phyloP scores from a whole-genome alignment of 2,113 vertebrate genomes.

The Dunckerocampus dactyliophorus region DNA sequence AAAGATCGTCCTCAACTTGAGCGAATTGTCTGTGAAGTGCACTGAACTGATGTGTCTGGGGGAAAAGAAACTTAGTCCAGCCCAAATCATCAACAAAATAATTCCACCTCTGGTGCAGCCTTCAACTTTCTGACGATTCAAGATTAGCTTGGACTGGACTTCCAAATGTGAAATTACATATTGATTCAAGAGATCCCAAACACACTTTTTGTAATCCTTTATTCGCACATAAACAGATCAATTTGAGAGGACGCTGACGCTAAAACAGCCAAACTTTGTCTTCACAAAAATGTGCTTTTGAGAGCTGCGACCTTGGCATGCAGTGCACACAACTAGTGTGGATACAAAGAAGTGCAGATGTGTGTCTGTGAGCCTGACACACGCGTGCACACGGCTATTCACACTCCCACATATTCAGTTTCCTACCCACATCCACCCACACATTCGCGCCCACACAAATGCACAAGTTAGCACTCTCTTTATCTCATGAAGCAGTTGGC shows the following conservation, averaged over 20 bases:
- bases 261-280: neutral
- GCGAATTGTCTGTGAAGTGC: neutral
- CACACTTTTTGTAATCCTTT: slow-evolving; percentile 10
- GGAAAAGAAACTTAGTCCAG: slow-evolving; percentile 9
- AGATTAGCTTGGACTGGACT: slow-evolving; percentile 39
- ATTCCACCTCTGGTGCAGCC: slow-evolving; percentile 15
- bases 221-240: slow-evolving; percentile 22
- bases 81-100: slow-evolving; percentile 29
- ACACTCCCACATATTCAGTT: slow-evolving; percentile 27
- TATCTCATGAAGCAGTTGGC: slow-evolving; percentile 67
- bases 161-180: slow-evolving; percentile 50
- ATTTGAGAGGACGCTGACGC: slow-evolving; percentile 26
- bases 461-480: slow-evolving; percentile 56
- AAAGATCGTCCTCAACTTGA: neutral
- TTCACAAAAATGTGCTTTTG: slow-evolving; percentile 30
- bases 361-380: neutral
- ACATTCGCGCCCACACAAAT: slow-evolving; percentile 51
- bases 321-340: neutral
- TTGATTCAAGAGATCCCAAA: slow-evolving; percentile 46
- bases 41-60: slow-evolving; percentile 11
- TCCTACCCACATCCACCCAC: slow-evolving; percentile 35
- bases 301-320: slow-evolving; percentile 44
- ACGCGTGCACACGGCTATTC: slow-evolving; percentile 31
- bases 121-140: slow-evolving; percentile 32
- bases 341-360: neutral